Conservation (phyloP, 2,888 invertebrate species). For the Catocala sponsa region DNA sequence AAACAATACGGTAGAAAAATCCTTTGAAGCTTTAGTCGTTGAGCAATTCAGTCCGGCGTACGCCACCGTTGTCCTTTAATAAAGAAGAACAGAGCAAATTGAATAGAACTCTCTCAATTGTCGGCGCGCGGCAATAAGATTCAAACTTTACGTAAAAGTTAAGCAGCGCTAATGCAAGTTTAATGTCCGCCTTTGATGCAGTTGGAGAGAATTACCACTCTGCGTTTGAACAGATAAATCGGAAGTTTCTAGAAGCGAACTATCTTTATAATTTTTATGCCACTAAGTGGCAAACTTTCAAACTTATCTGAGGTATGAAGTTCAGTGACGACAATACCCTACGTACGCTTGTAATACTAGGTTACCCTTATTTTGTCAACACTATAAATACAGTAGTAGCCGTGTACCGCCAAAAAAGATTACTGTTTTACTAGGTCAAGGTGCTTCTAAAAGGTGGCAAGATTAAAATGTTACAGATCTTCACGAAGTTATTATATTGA, state of each 20-base stretch:
- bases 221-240: conserved; percentile 35
- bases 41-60: conserved; percentile 17
- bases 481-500: too few relatives aligned
- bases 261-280: neutral
- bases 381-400: too few relatives aligned
- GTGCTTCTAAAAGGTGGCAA: too few relatives aligned
- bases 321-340: too few relatives aligned
- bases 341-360: too few relatives aligned
- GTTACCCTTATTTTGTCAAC: too few relatives aligned
- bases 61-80: conserved; percentile 29
- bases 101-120: conserved; percentile 53
- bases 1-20: neutral
- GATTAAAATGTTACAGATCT: too few relatives aligned
- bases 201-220: conserved; percentile 66
- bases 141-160: conserved; percentile 74
- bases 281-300: too few relatives aligned
- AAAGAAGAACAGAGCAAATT: conserved; percentile 53
- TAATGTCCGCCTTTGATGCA: conserved; percentile 78
- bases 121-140: conserved; percentile 57
- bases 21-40: conserved; percentile 5
- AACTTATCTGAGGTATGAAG: too few relatives aligned
- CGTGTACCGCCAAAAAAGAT: too few relatives aligned
- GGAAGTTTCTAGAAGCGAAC: conserved; percentile 23
- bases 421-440: too few relatives aligned
- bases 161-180: conserved; percentile 78